Conservation (phyloP, 2,888 invertebrate species). For the Salpingus planirostris region DNA sequence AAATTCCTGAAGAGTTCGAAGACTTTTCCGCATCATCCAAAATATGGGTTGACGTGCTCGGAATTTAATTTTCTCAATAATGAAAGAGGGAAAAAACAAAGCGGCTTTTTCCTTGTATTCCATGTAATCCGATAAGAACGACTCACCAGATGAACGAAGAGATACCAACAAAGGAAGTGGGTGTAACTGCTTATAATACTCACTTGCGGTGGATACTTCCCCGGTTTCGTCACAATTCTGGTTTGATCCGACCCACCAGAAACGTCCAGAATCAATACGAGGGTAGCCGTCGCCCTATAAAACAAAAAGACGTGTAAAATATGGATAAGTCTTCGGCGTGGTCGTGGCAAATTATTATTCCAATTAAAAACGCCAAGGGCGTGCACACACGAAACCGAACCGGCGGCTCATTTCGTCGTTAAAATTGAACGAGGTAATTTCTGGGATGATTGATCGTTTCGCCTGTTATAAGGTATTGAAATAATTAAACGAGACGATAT, state of each 20-base stretch:
- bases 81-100: conserved; percentile 7
- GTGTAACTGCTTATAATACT: conserved; percentile 18
- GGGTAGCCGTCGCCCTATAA: conserved; percentile 31
- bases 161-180: conserved; percentile 12
- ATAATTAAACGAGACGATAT: conserved; percentile 30
- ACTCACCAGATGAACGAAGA: conserved; percentile 13
- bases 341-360: neutral
- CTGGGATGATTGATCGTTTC: conserved; percentile 24
- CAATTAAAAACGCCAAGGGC: neutral
- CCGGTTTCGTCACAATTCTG: conserved; percentile 20
- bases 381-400: too few relatives aligned
- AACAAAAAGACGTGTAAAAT: conserved; percentile 1
- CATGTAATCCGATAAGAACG: conserved; percentile 14
- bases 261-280: conserved; percentile 28
- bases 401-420: too few relatives aligned
- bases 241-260: too few relatives aligned
- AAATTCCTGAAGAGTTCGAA: too few relatives aligned
- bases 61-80: too few relatives aligned
- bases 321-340: neutral
- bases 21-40: too few relatives aligned
- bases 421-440: conserved; percentile 19
- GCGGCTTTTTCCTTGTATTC: too few relatives aligned
- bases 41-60: too few relatives aligned
- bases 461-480: conserved; percentile 19
- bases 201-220: conserved; percentile 29